Conservation (phyloP, 1,140 invertebrate species). For the Drosophila punjabiensis region DNA sequence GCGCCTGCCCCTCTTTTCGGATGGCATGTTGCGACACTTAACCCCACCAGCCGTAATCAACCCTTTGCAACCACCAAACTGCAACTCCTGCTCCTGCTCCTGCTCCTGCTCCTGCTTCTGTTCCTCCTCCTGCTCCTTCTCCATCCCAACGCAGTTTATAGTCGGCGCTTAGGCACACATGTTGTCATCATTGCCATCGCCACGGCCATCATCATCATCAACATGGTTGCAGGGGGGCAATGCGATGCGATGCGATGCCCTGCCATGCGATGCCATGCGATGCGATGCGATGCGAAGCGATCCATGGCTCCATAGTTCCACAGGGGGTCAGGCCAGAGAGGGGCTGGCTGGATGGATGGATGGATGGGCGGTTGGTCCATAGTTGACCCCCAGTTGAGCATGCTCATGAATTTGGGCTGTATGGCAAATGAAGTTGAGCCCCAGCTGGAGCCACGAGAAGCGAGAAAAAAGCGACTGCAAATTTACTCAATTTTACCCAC, state of each 20-base stretch:
- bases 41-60: conserved; percentile 41
- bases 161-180: conserved; percentile 68
- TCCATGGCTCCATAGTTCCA: conserved; percentile 15
- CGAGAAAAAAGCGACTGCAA: conserved; percentile 48
- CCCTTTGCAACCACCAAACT: conserved; percentile 10
- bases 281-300: conserved; percentile 8
- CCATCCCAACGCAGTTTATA: conserved; percentile 61
- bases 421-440: conserved; percentile 62
- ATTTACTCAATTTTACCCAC: conserved; percentile 55
- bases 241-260: conserved; percentile 12
- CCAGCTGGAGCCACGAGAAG: conserved; percentile 50
- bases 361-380: conserved; percentile 16
- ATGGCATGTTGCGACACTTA: conserved; percentile 40
- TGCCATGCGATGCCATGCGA: too few species aligned
- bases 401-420: conserved; percentile 75
- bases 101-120: not conserved
- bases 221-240: conserved; percentile 18
- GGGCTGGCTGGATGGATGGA: not conserved
- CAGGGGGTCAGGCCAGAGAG: conserved; percentile 1
- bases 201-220: conserved; percentile 51
- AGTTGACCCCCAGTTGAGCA: conserved; percentile 46
- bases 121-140: not conserved
- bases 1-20: conserved; percentile 7
- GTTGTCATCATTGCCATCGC: conserved; percentile 67
- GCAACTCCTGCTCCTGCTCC: not conserved